Evolutionary conservation across 2,113 vertebrate genomes (phyloP).

Genomic region (Lagopus leucura): DNA sequence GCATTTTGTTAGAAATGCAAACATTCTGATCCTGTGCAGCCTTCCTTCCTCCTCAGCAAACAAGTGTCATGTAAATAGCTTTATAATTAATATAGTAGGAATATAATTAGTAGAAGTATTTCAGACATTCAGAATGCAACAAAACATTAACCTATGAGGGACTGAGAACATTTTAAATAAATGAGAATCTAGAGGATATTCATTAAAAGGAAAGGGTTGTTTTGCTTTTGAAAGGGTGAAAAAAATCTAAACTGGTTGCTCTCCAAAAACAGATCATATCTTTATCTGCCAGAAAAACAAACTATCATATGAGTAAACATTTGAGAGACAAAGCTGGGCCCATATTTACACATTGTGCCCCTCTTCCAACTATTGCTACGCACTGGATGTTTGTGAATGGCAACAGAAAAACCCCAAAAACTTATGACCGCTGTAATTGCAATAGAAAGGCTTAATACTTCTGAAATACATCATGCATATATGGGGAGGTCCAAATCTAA

Average conservation of each 20-base stretch:
- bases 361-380: neutral
- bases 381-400: neutral
- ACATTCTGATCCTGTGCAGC: neutral
- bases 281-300: constrained; percentile 51
- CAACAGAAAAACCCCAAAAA: neutral
- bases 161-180: neutral
- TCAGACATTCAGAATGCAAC: neutral
- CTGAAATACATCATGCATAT: too few species aligned
- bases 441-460: neutral
- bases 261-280: constrained; percentile 41
- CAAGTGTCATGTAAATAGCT: neutral
- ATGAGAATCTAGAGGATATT: neutral
- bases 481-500: neutral
- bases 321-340: constrained; percentile 14
- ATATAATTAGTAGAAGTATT: neutral
- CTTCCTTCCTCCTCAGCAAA: constrained; percentile 5
- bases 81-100: neutral
- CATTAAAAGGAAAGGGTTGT: neutral
- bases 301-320: constrained; percentile 37
- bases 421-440: neutral
- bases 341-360: neutral
- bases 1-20: neutral
- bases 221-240: constrained; percentile 12
- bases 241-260: constrained; percentile 34
- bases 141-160: neutral